These are phyloP conservation scores for Dunckerocampus dactyliophorus DNA, from an alignment of 2,113 vertebrate species.

Conservation along the genomic window DNA sequence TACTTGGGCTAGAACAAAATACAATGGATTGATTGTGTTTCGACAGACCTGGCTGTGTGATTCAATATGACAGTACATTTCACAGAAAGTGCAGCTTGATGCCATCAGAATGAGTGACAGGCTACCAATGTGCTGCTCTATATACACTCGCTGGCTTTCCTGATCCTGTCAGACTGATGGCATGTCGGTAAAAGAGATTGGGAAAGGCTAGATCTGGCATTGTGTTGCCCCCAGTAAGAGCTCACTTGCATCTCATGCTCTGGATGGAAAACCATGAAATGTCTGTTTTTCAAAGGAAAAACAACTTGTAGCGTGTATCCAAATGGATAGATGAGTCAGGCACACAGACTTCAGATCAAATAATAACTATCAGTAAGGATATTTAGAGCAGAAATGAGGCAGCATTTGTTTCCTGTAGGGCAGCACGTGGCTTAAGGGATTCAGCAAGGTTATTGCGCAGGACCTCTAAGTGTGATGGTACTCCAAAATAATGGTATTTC, in stretches of 20 bases:
- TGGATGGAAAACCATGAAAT: background rate
- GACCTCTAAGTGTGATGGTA: too few relatives aligned
- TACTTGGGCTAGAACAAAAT: background rate
- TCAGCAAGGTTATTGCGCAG: too few relatives aligned
- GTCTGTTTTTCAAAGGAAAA: background rate
- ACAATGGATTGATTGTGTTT: slow-evolving; percentile 12
- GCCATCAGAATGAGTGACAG: slow-evolving; percentile 44
- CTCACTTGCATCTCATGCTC: background rate
- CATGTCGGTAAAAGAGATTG: slow-evolving; percentile 7
- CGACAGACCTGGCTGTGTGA: slow-evolving; percentile 15
- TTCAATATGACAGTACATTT: slow-evolving; percentile 27
- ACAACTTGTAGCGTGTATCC: background rate
- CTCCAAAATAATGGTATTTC: too few relatives aligned
- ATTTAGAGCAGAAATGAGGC: background rate
- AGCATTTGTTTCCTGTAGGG: background rate
- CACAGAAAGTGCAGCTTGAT: slow-evolving; percentile 24
- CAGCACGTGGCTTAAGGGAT: too few relatives aligned
- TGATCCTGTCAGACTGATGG: slow-evolving; percentile 48
- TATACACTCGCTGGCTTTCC: slow-evolving; percentile 19
- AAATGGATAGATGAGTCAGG: background rate
- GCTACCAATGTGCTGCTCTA: slow-evolving; percentile 19
- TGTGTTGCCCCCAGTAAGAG: slow-evolving; percentile 15
- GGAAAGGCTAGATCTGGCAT: slow-evolving; percentile 27
- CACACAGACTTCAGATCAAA: background rate
- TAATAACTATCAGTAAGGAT: background rate